Evolutionary conservation across 2,113 vertebrate genomes (phyloP).

Genomic region (Agelaius phoeniceus): DNA sequence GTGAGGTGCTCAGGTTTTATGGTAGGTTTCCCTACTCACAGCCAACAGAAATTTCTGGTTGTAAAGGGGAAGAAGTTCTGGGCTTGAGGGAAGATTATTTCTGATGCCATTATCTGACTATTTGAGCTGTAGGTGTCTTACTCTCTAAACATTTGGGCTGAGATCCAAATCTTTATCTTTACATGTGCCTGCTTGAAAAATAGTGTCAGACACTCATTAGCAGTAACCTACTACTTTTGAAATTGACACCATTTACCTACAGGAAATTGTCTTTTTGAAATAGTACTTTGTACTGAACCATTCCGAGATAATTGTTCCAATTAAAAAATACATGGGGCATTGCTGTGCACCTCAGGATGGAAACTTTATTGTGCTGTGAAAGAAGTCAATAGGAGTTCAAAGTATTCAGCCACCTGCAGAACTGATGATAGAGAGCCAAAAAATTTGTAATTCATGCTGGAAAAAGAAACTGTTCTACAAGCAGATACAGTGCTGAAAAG

Average conservation of each 20-base stretch:
- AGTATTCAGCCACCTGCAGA: conserved; percentile 55
- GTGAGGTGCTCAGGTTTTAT: neutral
- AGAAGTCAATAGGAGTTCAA: conserved; percentile 51
- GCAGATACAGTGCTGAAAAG: neutral
- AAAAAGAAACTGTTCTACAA: neutral
- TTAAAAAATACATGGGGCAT: conserved; percentile 51
- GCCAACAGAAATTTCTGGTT: neutral
- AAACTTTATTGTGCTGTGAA: conserved; percentile 38
- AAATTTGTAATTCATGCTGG: conserved; percentile 6
- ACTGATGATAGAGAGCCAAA: conserved; percentile 27
- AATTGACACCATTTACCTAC: conserved; percentile 47
- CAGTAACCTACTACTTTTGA: conserved; percentile 43
- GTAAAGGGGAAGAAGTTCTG: neutral
- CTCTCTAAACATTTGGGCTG: conserved; percentile 9
- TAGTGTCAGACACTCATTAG: conserved; percentile 40
- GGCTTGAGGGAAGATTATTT: neutral
- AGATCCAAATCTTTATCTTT: conserved; percentile 28
- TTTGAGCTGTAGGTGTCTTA: conserved; percentile 2
- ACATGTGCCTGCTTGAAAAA: conserved; percentile 25
- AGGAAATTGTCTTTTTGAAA: conserved; percentile 61
- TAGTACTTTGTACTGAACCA: neutral
- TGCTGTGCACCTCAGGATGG: conserved; percentile 35
- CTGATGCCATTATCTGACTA: neutral
- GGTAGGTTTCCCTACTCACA: neutral
- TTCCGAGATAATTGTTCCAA: conserved; percentile 60